These are phyloP conservation scores for Cephalopachus bancanus DNA, from an alignment of 2,797 vertebrate genomes.

Conservation along the genomic window DNA sequence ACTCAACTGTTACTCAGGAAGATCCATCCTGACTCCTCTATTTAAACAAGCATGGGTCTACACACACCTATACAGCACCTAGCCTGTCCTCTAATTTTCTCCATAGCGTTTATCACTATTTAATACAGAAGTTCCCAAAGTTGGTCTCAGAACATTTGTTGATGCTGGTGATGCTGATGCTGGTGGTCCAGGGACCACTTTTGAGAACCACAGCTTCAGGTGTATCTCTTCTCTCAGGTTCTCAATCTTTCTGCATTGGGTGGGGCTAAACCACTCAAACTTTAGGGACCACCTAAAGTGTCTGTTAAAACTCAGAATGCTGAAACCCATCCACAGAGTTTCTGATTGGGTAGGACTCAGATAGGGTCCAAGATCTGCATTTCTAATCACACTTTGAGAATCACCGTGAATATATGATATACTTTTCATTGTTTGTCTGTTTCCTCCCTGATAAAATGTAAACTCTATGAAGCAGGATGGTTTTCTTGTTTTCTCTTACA, in stretches of 20 bases:
- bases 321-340: background rate
- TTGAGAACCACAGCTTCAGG: background rate
- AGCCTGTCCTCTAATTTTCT: background rate
- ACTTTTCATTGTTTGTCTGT: slow-evolving; percentile 1
- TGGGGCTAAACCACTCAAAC: background rate
- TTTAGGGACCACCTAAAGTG: background rate
- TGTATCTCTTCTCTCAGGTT: background rate
- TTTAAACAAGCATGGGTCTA: background rate
- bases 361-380: background rate
- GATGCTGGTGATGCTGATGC: background rate
- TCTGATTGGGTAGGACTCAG: background rate
- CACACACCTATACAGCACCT: background rate
- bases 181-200: background rate
- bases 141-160: background rate
- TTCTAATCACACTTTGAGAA: background rate
- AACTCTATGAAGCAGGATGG: background rate
- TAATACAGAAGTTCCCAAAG: background rate
- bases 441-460: slow-evolving; percentile 18
- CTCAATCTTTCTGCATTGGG: background rate
- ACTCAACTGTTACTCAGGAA: background rate
- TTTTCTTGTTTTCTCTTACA: slow-evolving; percentile 21
- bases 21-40: background rate
- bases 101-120: background rate
- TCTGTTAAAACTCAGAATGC: background rate
- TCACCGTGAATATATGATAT: background rate